phyloP scores from a whole-genome alignment of 2,797 vertebrate species.

The Lepilemur ruficaudatus region DNA sequence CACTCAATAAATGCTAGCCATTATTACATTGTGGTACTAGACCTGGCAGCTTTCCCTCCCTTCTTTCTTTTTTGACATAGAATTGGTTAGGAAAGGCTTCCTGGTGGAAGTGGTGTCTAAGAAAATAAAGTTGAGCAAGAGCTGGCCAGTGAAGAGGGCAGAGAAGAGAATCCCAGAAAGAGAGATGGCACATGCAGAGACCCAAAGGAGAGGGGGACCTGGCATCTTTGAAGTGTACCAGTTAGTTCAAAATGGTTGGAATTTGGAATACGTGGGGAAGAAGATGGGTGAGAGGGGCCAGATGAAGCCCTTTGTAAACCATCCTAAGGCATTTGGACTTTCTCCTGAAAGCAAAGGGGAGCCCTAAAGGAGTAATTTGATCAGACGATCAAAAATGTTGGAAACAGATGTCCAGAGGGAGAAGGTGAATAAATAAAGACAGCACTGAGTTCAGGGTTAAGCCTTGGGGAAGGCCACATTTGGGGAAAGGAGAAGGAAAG shows the following conservation, averaged over 20 bases:
- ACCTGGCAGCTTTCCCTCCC: not conserved
- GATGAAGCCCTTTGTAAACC: not conserved
- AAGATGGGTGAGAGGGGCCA: not conserved
- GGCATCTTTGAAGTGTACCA: not conserved
- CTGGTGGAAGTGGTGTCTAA: not conserved
- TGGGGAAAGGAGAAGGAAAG: not conserved
- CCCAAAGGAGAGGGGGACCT: not conserved
- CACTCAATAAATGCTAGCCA: not conserved
- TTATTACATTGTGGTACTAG: not conserved
- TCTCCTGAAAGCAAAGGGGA: not conserved
- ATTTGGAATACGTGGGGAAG: not conserved
- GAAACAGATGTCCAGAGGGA: conserved; percentile 11
- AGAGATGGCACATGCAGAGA: not conserved
- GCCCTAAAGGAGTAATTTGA: not conserved
- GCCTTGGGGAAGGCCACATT: not conserved
- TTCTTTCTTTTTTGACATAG: not conserved
- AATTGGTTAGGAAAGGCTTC: not conserved
- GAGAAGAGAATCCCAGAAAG: not conserved
- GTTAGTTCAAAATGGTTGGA: not conserved
- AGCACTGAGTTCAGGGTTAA: not conserved
- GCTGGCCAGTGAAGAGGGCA: not conserved
- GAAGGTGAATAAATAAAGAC: not conserved
- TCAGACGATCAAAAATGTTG: not conserved
- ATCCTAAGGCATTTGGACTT: not conserved
- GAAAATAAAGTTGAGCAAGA: not conserved